These are phyloP conservation scores for Eulemur rufifrons DNA, from an alignment of 2,113 vertebrate species.

Conservation along the genomic window DNA sequence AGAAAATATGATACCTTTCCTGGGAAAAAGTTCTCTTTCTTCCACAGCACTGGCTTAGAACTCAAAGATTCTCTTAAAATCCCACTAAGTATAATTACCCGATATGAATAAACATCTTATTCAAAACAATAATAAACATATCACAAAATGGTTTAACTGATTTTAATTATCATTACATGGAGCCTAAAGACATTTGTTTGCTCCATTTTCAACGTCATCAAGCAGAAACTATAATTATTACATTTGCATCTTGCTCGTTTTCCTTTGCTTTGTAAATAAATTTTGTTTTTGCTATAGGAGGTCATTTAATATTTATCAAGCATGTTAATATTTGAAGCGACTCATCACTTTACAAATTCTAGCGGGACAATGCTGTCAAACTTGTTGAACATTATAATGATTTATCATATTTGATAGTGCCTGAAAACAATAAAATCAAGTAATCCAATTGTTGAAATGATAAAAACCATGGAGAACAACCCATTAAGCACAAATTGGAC, in stretches of 20 bases:
- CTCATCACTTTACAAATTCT: conserved; percentile 67
- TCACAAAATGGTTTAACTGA: conserved; percentile 12
- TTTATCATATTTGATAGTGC: conserved; percentile 47
- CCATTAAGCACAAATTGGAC: conserved; percentile 19
- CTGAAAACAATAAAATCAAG: conserved; percentile 45
- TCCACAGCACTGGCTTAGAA: neutral
- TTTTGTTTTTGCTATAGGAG: conserved; percentile 65
- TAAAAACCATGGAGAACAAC: neutral
- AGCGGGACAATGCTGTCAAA: conserved; percentile 53
- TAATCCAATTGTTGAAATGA: neutral
- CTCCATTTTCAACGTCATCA: neutral
- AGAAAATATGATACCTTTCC: neutral
- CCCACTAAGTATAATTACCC: conserved; percentile 10
- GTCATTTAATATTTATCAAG: conserved; percentile 70
- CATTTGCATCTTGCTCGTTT: conserved; percentile 52
- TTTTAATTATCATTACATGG: conserved; percentile 7
- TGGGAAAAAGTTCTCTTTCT: neutral
- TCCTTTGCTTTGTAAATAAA: conserved; percentile 64
- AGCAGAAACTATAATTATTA: conserved; percentile 39
- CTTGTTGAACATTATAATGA: conserved; percentile 55
- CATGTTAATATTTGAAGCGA: conserved; percentile 61
- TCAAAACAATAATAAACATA: conserved; percentile 25
- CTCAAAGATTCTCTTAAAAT: neutral
- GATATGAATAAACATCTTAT: neutral
- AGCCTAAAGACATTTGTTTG: neutral